Percentiles rank a stretch among this genome's conserved stretches.
Conservation (phyloP, 2,797 vertebrate species). For the Enteromius argenteus region DNA sequence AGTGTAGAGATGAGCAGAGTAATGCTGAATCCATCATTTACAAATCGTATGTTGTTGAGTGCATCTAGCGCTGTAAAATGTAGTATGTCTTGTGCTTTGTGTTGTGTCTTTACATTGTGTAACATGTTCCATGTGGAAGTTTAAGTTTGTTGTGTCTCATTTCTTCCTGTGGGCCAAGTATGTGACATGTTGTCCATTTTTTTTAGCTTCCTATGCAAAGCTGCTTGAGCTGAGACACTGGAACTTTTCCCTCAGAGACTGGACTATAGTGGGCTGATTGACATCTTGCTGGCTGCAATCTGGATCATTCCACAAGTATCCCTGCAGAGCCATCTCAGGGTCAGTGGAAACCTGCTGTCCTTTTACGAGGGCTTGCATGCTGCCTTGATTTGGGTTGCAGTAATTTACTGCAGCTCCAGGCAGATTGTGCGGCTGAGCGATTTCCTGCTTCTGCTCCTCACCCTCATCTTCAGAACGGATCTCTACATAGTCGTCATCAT, state of each 20-base stretch:
- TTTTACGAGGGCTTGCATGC: constrained; percentile 20
- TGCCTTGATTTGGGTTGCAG: constrained; percentile 8
- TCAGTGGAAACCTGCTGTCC: constrained; percentile 65
- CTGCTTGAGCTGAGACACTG: constrained; percentile 98
- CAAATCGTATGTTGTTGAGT: constrained; percentile 1
- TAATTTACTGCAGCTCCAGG: constrained; percentile 73
- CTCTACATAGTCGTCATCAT: constrained; percentile 97
- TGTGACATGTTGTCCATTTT: neutral
- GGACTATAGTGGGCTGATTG: constrained; percentile 87
- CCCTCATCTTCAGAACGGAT: constrained; percentile 94
- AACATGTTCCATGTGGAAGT: constrained; percentile 43
- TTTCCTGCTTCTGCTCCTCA: constrained; percentile 64
- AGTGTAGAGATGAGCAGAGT: constrained; percentile 8
- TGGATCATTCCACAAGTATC: constrained; percentile 91
- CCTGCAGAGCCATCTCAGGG: constrained; percentile 81
- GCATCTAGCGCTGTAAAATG: neutral
- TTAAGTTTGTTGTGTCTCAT: constrained; percentile 5
- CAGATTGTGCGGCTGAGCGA: constrained; percentile 73
- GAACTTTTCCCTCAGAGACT: constrained; percentile 95
- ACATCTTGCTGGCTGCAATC: constrained; percentile 79
- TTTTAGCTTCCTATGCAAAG: constrained; percentile 82
- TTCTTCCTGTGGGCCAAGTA: neutral
- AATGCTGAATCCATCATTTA: constrained; percentile 17
- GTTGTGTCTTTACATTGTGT: constrained; percentile 12
- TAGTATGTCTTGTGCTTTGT: constrained; percentile 27